A percentile compares a stretch with the other conserved stretches of the same genome.
phyloP scores from a whole-genome alignment of 2,113 vertebrate species.

The Microtus richardsoni region DNA sequence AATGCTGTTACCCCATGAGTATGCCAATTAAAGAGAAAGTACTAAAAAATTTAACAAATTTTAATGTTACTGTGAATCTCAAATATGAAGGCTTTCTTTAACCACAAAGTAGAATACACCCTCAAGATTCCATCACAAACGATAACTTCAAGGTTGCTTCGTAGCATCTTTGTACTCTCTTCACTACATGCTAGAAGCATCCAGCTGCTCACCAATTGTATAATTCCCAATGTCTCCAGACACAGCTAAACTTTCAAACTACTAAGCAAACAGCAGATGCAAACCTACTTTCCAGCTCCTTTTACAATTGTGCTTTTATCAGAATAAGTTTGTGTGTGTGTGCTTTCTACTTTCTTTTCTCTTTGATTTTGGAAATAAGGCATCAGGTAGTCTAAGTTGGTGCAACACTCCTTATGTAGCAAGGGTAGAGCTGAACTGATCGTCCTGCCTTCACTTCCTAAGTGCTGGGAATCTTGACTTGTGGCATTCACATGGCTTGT shows the following conservation, averaged over 20 bases:
- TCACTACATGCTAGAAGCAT: background rate
- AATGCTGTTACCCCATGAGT: background rate
- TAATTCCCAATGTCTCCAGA: background rate
- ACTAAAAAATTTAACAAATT: background rate
- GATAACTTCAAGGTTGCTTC: background rate
- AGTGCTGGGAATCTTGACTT: too few relatives aligned
- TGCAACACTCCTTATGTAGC: too few relatives aligned
- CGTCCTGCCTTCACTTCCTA: background rate
- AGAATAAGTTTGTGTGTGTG: background rate
- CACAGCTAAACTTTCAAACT: background rate
- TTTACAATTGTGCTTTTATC: background rate
- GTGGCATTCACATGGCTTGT: background rate
- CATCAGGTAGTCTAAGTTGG: background rate
- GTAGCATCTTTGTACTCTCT: background rate
- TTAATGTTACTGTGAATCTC: background rate
- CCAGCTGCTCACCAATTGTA: background rate
- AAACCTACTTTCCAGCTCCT: background rate
- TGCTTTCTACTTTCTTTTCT: background rate
- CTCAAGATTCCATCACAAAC: background rate
- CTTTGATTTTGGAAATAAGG: background rate
- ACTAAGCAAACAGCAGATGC: background rate
- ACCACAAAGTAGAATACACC: background rate
- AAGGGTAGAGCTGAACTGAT: background rate
- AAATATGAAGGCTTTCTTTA: constrained; percentile 12
- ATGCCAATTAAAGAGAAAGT: background rate